These are phyloP conservation scores for Junonia oenone DNA, from an alignment of 2,888 invertebrate species.

Conservation along the genomic window DNA sequence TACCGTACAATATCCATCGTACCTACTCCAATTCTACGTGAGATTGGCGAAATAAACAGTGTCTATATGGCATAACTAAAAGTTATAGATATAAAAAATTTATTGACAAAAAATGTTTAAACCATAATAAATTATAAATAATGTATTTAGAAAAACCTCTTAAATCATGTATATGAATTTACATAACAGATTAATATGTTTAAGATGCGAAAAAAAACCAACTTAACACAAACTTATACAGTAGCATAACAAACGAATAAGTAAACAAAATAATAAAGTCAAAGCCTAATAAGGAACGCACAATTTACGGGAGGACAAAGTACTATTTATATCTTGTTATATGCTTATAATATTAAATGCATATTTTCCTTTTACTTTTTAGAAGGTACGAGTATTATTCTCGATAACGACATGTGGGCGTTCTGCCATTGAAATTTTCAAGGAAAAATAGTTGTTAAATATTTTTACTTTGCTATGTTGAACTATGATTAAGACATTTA, in stretches of 20 bases:
- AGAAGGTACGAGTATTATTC: neutral
- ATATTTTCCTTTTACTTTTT: neutral
- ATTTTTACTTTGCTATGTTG: neutral
- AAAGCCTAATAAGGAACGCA: slow-evolving; percentile 7
- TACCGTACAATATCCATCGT: too few species aligned
- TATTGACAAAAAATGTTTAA: too few species aligned
- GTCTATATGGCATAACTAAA: too few species aligned
- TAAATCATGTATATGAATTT: too few species aligned
- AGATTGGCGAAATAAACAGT: too few species aligned
- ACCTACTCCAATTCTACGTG: too few species aligned
- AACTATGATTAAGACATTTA: neutral
- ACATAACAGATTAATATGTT: too few species aligned
- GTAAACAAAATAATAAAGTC: slow-evolving; percentile 17
- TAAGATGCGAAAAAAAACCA: neutral
- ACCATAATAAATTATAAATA: too few species aligned
- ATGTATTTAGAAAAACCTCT: too few species aligned
- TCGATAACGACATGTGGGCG: neutral
- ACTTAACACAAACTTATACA: neutral
- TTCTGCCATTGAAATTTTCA: neutral
- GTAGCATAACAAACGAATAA: neutral
- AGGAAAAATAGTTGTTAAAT: neutral
- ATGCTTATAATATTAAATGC: neutral
- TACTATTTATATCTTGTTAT: slow-evolving; percentile 2
- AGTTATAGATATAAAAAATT: too few species aligned
- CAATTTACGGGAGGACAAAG: slow-evolving; percentile 5